Evolutionary conservation across 1,140 invertebrate genomes (phyloP).

Genomic region (Drosophila nigromelanica): DNA sequence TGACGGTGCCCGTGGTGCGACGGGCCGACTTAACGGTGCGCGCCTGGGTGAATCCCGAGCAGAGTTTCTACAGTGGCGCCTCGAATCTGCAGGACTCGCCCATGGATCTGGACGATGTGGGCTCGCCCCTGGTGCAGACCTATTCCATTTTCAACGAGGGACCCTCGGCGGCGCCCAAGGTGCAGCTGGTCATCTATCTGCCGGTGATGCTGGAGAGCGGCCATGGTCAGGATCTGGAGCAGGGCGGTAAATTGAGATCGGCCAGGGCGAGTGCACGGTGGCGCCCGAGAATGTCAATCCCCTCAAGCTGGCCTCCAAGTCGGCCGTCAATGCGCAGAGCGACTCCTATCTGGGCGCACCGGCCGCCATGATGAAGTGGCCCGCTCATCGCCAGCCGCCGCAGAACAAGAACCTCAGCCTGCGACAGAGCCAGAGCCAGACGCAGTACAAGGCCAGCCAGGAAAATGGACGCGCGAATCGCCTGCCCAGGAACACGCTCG

Average conservation of each 20-base stretch:
- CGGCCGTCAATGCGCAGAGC: slow-evolving; percentile 43
- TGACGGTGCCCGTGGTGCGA: slow-evolving; percentile 90
- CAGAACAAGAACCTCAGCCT: slow-evolving; percentile 18
- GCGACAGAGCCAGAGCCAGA: slow-evolving; percentile 12
- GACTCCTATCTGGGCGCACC: slow-evolving; percentile 53
- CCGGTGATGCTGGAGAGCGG: slow-evolving; percentile 94
- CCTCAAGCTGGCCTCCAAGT: slow-evolving; percentile 86
- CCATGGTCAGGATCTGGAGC: slow-evolving; percentile 78
- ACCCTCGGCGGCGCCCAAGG: slow-evolving; percentile 91
- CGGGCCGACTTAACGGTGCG: slow-evolving; percentile 92
- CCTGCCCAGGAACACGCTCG: slow-evolving; percentile 87
- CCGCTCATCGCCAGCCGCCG: slow-evolving; percentile 15
- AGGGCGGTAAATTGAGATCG: slow-evolving; percentile 86
- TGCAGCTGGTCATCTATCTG: slow-evolving; percentile 94
- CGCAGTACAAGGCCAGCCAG: slow-evolving; percentile 22
- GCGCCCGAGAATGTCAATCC: slow-evolving; percentile 88
- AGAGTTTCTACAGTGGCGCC: slow-evolving; percentile 94
- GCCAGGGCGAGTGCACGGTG: slow-evolving; percentile 87
- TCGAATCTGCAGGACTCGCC: slow-evolving; percentile 91
- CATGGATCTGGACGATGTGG: slow-evolving; percentile 92
- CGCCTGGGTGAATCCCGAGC: slow-evolving; percentile 89
- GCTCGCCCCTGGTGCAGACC: slow-evolving; percentile 92
- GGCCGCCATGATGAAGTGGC: slow-evolving; percentile 63
- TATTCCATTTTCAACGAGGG: slow-evolving; percentile 95
- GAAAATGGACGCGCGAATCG: slow-evolving; percentile 48